Evolutionary conservation across 2,888 invertebrate genomes (phyloP).

Genomic region (Andrena bicolor): DNA sequence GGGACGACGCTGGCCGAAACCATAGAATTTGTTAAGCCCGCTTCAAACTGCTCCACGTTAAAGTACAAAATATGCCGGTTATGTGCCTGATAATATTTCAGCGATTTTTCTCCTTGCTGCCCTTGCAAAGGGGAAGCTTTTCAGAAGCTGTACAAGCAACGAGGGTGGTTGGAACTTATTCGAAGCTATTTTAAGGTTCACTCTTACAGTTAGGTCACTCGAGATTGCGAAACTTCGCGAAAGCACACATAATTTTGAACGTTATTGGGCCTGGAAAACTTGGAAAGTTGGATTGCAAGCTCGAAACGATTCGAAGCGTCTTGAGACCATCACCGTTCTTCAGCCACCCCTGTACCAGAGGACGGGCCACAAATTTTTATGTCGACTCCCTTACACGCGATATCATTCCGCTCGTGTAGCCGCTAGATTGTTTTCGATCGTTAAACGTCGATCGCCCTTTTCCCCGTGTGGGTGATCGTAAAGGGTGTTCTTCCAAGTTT

Average conservation of each 20-base stretch:
- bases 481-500: constrained; percentile 12
- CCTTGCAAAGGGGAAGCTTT: background rate
- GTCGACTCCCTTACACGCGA: constrained; percentile 31
- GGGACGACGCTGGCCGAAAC: constrained; percentile 33
- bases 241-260: constrained; percentile 20
- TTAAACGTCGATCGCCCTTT: constrained; percentile 37
- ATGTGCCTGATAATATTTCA: constrained; percentile 32
- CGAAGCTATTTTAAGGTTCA: background rate
- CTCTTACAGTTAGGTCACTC: background rate
- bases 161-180: background rate
- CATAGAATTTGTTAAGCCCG: constrained; percentile 17
- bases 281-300: background rate
- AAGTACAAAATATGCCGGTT: constrained; percentile 10
- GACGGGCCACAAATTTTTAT: constrained; percentile 57
- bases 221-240: constrained; percentile 10
- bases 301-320: constrained; percentile 23
- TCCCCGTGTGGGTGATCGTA: constrained; percentile 14
- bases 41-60: constrained; percentile 24
- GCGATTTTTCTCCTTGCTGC: background rate
- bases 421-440: constrained; percentile 52
- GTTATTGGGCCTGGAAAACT: constrained; percentile 20
- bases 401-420: constrained; percentile 39
- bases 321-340: constrained; percentile 4
- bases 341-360: background rate
- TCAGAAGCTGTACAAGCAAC: background rate